Conservation (phyloP, 2,888 invertebrate species). For the Zootermopsis nevadensis region DNA sequence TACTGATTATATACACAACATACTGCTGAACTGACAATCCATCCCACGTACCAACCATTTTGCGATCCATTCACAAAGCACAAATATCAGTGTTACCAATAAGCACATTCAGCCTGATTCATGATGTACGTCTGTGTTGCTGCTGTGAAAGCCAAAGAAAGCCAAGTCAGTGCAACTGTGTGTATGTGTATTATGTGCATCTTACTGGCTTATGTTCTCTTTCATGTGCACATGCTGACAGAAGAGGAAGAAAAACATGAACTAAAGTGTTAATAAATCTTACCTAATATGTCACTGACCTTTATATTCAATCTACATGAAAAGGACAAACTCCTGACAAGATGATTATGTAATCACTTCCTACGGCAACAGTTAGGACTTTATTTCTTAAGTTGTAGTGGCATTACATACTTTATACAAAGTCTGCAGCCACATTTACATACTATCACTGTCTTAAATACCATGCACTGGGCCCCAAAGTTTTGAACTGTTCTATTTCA, state of each 20-base stretch:
- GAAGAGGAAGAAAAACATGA: slow-evolving; percentile 16
- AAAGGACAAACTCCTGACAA: no score
- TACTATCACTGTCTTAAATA: no score
- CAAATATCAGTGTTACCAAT: slow-evolving; percentile 44
- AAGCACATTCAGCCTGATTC: slow-evolving; percentile 38
- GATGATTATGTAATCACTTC: no score
- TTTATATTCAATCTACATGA: background rate
- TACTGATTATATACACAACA: slow-evolving; percentile 8
- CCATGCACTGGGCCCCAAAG: no score
- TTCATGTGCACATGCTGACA: slow-evolving; percentile 22
- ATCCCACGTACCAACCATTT: slow-evolving; percentile 34
- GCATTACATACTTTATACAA: no score
- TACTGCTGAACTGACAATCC: slow-evolving; percentile 2
- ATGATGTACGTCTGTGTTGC: slow-evolving; percentile 12
- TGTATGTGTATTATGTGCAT: background rate
- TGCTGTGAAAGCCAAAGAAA: slow-evolving; percentile 37
- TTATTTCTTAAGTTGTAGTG: no score
- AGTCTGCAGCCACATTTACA: no score
- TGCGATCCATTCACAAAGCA: slow-evolving; percentile 42
- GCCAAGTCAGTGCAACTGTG: slow-evolving; percentile 30
- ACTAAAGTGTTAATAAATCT: no score
- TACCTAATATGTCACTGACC: no score
- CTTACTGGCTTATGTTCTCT: background rate
- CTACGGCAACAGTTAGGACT: no score
- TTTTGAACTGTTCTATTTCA: no score